phyloP scores from a whole-genome alignment of 2,888 invertebrate genomes.

The Sarcophaga variegata region DNA sequence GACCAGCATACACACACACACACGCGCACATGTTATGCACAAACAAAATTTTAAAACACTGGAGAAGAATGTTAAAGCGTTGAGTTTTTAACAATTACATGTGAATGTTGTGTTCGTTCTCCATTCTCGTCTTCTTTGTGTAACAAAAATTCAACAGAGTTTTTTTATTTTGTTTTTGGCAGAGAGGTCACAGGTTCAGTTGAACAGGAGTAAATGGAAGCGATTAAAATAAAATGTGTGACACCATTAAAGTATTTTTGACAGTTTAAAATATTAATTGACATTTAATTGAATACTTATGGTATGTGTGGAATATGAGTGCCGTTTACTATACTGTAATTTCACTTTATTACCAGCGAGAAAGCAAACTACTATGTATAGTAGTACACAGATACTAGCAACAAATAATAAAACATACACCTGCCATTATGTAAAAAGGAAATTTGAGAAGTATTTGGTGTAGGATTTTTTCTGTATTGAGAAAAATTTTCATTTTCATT shows the following conservation, averaged over 20 bases:
- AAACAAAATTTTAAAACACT: background rate
- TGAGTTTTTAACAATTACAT: slow-evolving; percentile 18
- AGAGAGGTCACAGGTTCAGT: background rate
- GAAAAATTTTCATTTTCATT: slow-evolving; percentile 16
- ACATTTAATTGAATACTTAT: slow-evolving; percentile 70
- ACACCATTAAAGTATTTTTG: slow-evolving; percentile 71
- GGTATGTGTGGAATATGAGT: slow-evolving; percentile 14
- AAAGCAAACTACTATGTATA: too few species aligned
- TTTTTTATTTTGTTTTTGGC: background rate
- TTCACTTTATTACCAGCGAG: background rate
- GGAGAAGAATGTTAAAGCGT: background rate
- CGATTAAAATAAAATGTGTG: slow-evolving; percentile 55
- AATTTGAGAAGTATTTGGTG: slow-evolving; percentile 43
- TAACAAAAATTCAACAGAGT: too few species aligned
- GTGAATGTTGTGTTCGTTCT: background rate
- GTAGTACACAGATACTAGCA: background rate
- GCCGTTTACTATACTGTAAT: background rate
- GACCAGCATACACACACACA: background rate
- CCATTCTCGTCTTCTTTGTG: too few species aligned
- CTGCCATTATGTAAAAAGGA: slow-evolving; percentile 37
- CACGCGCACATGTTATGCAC: background rate
- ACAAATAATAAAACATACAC: slow-evolving; percentile 24
- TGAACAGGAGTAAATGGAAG: slow-evolving; percentile 64
- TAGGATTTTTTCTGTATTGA: background rate
- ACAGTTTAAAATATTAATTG: slow-evolving; percentile 72